Base-by-base conservation (phyloP, 1,140 invertebrate species). In the Physella acuta region DNA sequence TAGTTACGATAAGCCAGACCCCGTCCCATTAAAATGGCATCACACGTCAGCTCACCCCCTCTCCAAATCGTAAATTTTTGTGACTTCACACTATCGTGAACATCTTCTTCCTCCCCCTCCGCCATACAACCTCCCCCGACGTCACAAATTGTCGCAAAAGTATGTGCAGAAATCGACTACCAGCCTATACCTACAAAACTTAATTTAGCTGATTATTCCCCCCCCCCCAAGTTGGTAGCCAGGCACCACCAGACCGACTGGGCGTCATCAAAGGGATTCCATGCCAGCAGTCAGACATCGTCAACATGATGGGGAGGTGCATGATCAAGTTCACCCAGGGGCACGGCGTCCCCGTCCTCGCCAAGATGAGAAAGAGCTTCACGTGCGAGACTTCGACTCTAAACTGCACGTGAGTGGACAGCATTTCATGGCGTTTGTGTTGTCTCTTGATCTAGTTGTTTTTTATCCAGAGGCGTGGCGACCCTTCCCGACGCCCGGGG, bases 331-430 rank as follows among this genome's bases (percentile, higher is more conserved):
- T 55, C 52, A 14, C 52, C 16, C 52, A 24, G 11, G 52, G 52
- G 11, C 52, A 55, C 52, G 52, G 52, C 5, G 11, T 24, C 11
- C 11, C 52, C 4, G 52, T 55, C 26, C 8, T 55, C 4, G 52
- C 24, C 52, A 55, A 55, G 52, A 55, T 55, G 52, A 55, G 52
- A 24, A 26, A 16, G 24, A 55, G 52, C 26, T 5, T 26, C 26
- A 4, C 11, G 52, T 55, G 52, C 26, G 52, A 55, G 16, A 55
- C 52, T 11, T 16, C 52, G 5, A n/a, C 26, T 11, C 11, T 55
- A 55, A 55, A 55, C 26, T 55, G 52, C 52, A 55, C 52, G 52
- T 55, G 26, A 55, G 52, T 44, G 8, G 39, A n/a, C n/a, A n/a
- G n/a, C n/a, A n/a, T n/a, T n/a, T n/a, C n/a, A n/a, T n/a, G n/a